Conservation (phyloP, 2,888 invertebrate species). For the Drosophila quinaria region DNA sequence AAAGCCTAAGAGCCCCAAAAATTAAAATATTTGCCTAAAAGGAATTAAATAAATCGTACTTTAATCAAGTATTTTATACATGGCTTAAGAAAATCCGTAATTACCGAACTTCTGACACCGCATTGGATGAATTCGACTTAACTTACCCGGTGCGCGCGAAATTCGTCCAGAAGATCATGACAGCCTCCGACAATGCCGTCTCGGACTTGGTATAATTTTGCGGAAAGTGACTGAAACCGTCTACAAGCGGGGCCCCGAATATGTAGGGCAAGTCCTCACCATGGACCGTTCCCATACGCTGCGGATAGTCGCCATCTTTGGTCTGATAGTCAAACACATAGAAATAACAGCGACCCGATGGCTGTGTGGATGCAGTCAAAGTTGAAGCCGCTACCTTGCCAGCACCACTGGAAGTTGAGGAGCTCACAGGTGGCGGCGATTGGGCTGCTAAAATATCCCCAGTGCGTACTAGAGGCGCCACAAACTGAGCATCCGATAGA, state of each 20-base stretch:
- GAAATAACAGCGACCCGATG: conserved; percentile 92
- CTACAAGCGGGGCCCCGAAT: conserved; percentile 95
- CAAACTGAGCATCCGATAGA: conserved; percentile 96
- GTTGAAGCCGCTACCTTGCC: conserved; percentile 82
- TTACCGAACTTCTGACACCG: too few relatives aligned
- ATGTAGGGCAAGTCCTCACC: conserved; percentile 96
- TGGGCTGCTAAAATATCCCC: conserved; percentile 92
- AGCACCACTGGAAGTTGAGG: conserved; percentile 36
- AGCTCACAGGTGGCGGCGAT: conserved; percentile 84
- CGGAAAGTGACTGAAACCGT: conserved; percentile 92
- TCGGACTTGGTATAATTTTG: conserved; percentile 95
- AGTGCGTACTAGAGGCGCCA: conserved; percentile 95
- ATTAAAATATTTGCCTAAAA: too few relatives aligned
- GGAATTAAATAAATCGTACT: too few relatives aligned
- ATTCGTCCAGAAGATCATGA: conserved; percentile 95
- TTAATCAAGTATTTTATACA: too few relatives aligned
- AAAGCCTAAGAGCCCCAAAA: too few relatives aligned
- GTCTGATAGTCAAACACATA: conserved; percentile 97
- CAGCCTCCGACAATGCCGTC: conserved; percentile 93
- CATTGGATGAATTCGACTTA: too few relatives aligned
- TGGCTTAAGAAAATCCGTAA: too few relatives aligned
- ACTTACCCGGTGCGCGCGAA: conserved; percentile 95
- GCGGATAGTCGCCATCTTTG: conserved; percentile 94
- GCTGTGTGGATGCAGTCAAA: conserved; percentile 71
- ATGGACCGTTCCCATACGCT: conserved; percentile 96